A percentile compares a stretch with the other conserved stretches of the same genome.
Evolutionary conservation across 2,113 vertebrate species (phyloP).

Genomic region (Pygoscelis antarcticus): DNA sequence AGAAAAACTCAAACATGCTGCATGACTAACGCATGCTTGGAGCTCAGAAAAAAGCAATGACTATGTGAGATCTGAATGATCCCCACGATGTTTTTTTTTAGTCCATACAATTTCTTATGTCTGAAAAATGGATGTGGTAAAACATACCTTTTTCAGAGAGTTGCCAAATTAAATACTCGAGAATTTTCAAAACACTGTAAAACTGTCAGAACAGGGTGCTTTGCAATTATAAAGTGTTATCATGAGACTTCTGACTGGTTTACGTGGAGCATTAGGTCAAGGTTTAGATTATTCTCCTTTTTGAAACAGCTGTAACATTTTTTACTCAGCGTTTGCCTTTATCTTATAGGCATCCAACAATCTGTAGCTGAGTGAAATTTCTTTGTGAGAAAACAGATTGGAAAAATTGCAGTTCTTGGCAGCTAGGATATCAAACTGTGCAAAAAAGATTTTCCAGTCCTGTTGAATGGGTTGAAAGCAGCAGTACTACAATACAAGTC

Average conservation of each 20-base stretch:
- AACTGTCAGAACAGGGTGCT: background rate
- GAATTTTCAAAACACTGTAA: background rate
- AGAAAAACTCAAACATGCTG: background rate
- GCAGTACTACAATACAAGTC: background rate
- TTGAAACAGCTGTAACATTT: background rate
- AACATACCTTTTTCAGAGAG: background rate
- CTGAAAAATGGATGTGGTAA: background rate
- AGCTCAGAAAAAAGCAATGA: background rate
- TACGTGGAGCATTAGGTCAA: background rate
- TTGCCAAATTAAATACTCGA: background rate
- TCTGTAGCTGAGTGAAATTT: slow-evolving; percentile 19
- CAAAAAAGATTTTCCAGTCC: slow-evolving; percentile 15
- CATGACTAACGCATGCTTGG: background rate
- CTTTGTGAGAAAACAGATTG: background rate
- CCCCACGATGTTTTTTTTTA: background rate
- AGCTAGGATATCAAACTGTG: slow-evolving; percentile 42
- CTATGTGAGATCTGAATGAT: background rate
- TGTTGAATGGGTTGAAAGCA: background rate
- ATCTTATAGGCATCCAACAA: background rate
- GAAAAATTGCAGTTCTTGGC: slow-evolving; percentile 21
- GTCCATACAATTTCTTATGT: background rate
- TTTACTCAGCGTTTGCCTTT: slow-evolving; percentile 4
- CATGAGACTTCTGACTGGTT: background rate
- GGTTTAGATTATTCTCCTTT: background rate
- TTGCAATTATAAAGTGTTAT: background rate